Conservation (phyloP, 2,113 vertebrate genomes). For the Himantopus leucocephalus region DNA sequence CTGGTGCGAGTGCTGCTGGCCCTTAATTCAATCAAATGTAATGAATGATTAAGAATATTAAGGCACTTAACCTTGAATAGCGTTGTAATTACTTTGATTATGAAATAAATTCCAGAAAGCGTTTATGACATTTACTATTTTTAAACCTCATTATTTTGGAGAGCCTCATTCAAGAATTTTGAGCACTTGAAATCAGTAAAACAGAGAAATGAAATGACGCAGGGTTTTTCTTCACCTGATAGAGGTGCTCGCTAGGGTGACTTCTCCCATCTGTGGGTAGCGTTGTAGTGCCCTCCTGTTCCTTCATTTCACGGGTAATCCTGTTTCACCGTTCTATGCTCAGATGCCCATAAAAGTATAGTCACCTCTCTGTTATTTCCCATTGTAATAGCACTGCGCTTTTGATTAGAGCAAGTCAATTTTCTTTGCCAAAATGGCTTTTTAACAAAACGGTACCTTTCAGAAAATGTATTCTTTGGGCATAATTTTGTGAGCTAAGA, state of each 20-base stretch:
- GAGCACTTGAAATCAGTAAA: not conserved
- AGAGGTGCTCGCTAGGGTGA: not conserved
- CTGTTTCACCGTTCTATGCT: not conserved
- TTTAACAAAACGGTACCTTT: not conserved
- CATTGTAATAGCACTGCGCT: not conserved
- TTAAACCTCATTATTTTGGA: conserved; percentile 46
- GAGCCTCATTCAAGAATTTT: not conserved
- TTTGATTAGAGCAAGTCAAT: not conserved
- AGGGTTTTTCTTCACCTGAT: not conserved
- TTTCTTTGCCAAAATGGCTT: not conserved
- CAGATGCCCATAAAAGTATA: not conserved
- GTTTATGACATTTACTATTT: conserved; percentile 32
- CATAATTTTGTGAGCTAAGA: not conserved
- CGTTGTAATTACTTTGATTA: conserved; percentile 26
- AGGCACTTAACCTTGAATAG: conserved; percentile 18
- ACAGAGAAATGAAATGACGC: not conserved
- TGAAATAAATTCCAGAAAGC: conserved; percentile 28
- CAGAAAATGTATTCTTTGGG: not conserved
- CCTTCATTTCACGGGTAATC: not conserved
- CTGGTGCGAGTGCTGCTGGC: not conserved
- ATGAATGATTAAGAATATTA: conserved; percentile 41
- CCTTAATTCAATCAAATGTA: not conserved
- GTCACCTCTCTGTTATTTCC: not conserved
- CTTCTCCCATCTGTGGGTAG: not conserved
- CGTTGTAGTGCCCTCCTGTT: not conserved